Percentiles rank a stretch among this genome's conserved stretches.
Conservation (phyloP, 2,797 vertebrate species). For the Notolabrus celidotus region DNA sequence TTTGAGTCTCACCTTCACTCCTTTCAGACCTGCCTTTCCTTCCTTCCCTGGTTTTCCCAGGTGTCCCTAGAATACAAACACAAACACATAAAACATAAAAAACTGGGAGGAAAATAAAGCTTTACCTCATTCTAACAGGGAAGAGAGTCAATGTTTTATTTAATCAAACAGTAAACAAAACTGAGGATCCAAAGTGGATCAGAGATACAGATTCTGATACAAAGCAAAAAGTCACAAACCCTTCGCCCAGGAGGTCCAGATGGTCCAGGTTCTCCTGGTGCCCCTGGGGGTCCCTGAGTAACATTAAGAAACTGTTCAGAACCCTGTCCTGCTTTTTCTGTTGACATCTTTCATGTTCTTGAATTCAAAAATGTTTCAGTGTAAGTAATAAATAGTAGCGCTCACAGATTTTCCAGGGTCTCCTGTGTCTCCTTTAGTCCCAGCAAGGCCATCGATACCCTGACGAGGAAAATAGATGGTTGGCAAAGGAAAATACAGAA, state of each 20-base stretch:
- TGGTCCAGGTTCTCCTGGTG: slow-evolving; percentile 90
- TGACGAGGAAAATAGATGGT: slow-evolving; percentile 61
- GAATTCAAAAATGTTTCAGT: background rate
- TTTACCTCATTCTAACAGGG: background rate
- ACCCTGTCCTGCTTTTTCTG: background rate
- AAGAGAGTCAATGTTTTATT: background rate
- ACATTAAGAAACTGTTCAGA: slow-evolving; percentile 10
- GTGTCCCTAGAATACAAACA: slow-evolving; percentile 76
- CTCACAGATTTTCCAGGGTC: slow-evolving; percentile 94
- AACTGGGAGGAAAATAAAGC: background rate
- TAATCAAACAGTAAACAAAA: slow-evolving; percentile 5
- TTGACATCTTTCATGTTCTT: background rate
- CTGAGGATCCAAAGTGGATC: background rate
- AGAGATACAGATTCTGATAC: slow-evolving; percentile 3
- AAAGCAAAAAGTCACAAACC: slow-evolving; percentile 78
- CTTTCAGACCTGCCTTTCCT: slow-evolving; percentile 82
- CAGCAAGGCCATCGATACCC: slow-evolving; percentile 93
- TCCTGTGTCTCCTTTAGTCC: slow-evolving; percentile 95
- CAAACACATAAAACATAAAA: background rate
- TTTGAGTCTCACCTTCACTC: slow-evolving; percentile 76
- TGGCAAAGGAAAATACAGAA: background rate
- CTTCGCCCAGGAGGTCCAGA: slow-evolving; percentile 90
- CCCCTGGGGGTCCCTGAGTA: slow-evolving; percentile 87
- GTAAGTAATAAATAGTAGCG: background rate
- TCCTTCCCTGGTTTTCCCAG: slow-evolving; percentile 82